phyloP scores from a whole-genome alignment of 2,797 vertebrate genomes.

The Macroramphosus scolopax region DNA sequence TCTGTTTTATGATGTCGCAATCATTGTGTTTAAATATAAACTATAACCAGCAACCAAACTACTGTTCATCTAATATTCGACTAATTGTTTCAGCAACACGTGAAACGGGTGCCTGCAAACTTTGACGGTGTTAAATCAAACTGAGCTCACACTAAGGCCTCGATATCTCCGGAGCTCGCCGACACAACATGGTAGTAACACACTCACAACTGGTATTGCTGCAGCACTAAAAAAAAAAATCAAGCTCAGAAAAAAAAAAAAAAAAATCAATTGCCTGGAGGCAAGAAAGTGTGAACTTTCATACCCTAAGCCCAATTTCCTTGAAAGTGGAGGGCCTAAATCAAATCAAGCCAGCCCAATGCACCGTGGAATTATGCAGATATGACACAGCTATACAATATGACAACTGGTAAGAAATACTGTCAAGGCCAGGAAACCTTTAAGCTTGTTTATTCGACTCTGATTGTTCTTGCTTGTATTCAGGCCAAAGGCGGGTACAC shows the following conservation, averaged over 20 bases:
- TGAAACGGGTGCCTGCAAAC: too few species aligned
- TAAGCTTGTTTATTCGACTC: slow-evolving; percentile 63
- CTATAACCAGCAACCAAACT: too few species aligned
- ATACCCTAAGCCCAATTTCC: slow-evolving; percentile 74
- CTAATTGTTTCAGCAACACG: too few species aligned
- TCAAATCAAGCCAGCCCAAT: slow-evolving; percentile 68
- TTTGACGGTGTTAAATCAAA: slow-evolving; percentile 19
- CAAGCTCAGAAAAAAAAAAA: slow-evolving; percentile 64
- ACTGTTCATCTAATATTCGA: too few species aligned
- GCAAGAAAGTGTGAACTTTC: slow-evolving; percentile 73
- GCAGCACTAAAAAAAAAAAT: slow-evolving; percentile 43
- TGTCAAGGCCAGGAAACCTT: slow-evolving; percentile 56
- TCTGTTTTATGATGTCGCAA: neutral
- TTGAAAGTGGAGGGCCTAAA: slow-evolving; percentile 73
- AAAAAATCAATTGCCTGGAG: slow-evolving; percentile 71
- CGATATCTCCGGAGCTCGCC: slow-evolving; percentile 26
- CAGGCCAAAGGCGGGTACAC: slow-evolving; percentile 30
- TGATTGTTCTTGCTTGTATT: slow-evolving; percentile 57
- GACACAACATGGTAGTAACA: slow-evolving; percentile 46
- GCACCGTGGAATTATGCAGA: slow-evolving; percentile 72
- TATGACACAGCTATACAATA: slow-evolving; percentile 60
- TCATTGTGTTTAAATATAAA: too few species aligned
- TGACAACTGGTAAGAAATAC: slow-evolving; percentile 58
- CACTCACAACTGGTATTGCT: slow-evolving; percentile 34
- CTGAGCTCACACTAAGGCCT: slow-evolving; percentile 13